These are phyloP conservation scores for Phyllostomus discolor DNA, from an alignment of 2,113 vertebrate genomes.

Conservation along the genomic window DNA sequence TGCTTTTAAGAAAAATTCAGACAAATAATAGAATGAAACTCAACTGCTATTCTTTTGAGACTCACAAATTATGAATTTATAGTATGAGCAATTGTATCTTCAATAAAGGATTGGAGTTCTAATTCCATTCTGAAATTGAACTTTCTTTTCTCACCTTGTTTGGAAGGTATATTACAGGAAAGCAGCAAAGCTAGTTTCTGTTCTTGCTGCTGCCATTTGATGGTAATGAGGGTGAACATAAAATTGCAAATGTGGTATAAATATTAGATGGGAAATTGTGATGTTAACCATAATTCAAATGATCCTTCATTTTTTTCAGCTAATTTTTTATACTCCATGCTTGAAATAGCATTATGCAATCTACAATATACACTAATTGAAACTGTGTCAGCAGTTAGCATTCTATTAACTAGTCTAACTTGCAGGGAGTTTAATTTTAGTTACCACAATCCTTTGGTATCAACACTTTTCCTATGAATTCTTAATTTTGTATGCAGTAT, in stretches of 20 bases:
- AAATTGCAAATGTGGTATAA: constrained; percentile 61
- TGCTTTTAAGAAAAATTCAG: not conserved
- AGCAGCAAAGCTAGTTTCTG: constrained; percentile 23
- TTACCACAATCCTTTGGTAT: not conserved
- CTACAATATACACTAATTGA: constrained; percentile 58
- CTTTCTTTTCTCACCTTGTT: constrained; percentile 41
- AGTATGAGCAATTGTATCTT: not conserved
- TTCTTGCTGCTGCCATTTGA: constrained; percentile 24
- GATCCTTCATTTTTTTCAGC: constrained; percentile 68
- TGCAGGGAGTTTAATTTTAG: constrained; percentile 13
- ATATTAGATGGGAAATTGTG: constrained; percentile 64
- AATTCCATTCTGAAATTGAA: constrained; percentile 41
- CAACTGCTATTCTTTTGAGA: constrained; percentile 7
- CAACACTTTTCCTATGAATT: not conserved
- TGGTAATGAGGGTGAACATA: constrained; percentile 51
- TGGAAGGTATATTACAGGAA: constrained; percentile 6
- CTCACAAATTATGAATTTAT: constrained; percentile 13
- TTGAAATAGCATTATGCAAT: constrained; percentile 59
- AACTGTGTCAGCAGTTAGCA: constrained; percentile 54
- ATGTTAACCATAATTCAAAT: constrained; percentile 65
- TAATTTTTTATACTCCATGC: constrained; percentile 61
- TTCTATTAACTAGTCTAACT: constrained; percentile 40
- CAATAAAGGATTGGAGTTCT: not conserved
- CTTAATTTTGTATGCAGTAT: not conserved
- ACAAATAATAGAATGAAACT: not conserved